phyloP scores from a whole-genome alignment of 2,113 vertebrate species.

The Amia ocellicauda region DNA sequence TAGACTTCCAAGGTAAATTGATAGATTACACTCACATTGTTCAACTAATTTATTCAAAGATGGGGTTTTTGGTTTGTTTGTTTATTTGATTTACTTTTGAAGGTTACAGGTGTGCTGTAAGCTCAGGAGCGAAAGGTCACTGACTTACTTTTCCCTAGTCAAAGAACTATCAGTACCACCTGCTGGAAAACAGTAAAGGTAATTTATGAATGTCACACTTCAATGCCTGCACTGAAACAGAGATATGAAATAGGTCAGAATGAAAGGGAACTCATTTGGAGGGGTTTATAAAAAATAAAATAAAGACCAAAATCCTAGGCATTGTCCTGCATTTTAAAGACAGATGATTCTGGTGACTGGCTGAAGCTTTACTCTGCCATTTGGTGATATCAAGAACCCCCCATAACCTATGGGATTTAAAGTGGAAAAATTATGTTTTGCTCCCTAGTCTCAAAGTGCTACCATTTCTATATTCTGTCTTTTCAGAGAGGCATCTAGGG shows the following conservation, averaged over 20 bases:
- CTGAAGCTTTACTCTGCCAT: not conserved
- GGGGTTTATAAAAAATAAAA: slow-evolving; percentile 6
- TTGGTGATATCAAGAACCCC: not conserved
- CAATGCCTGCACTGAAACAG: not conserved
- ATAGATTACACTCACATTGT: not conserved
- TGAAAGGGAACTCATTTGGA: not conserved
- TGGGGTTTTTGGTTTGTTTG: not conserved
- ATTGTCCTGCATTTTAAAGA: not conserved
- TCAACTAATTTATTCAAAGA: not conserved
- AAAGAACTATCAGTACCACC: not conserved
- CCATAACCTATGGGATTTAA: not conserved
- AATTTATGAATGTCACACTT: slow-evolving; percentile 17
- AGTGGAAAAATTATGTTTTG: not conserved
- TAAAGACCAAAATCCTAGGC: not conserved
- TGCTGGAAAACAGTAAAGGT: slow-evolving; percentile 19
- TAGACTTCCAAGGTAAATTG: not conserved
- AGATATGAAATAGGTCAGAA: slow-evolving; percentile 1
- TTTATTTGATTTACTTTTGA: not conserved
- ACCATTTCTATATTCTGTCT: not conserved
- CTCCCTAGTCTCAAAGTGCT: not conserved
- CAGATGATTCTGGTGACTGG: not conserved
- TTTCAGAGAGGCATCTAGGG: not conserved
- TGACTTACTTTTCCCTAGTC: not conserved
- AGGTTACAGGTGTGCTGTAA: slow-evolving; percentile 4
- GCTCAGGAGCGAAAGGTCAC: slow-evolving; percentile 3